Percentiles rank a stretch among this genome's conserved stretches.
Conservation (phyloP, 1,140 invertebrate species). For the Aphelenchoides avenae region DNA sequence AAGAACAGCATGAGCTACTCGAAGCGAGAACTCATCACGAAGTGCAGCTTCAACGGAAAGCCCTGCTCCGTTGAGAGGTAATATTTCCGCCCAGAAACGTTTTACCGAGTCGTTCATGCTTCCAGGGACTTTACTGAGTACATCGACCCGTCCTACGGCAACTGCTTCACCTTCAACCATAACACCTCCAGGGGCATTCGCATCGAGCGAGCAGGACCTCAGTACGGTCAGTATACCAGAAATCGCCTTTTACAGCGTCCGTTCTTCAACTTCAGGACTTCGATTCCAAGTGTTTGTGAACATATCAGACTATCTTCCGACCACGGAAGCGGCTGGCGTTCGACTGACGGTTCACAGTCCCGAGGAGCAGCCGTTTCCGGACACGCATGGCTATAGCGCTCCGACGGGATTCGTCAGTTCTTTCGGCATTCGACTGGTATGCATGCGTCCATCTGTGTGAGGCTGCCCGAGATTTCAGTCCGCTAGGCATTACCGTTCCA, state of each 20-base stretch:
- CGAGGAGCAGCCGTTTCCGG: slow-evolving; percentile 51
- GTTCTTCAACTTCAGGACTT: slow-evolving; percentile 49
- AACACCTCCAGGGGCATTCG: slow-evolving; percentile 49
- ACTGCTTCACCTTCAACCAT: slow-evolving; percentile 58
- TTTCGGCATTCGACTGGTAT: slow-evolving; percentile 53
- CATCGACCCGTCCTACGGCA: slow-evolving; percentile 53
- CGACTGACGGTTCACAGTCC: slow-evolving; percentile 54
- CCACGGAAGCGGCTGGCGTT: slow-evolving; percentile 56
- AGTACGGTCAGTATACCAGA: slow-evolving; percentile 40
- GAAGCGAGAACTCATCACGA: slow-evolving; percentile 58
- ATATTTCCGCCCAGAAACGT: not conserved
- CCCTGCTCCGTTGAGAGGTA: slow-evolving; percentile 54
- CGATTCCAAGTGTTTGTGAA: slow-evolving; percentile 59
- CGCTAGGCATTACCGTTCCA: too few species aligned
- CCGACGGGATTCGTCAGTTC: slow-evolving; percentile 58
- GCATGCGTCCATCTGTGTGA: too few species aligned
- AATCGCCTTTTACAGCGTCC: too few species aligned
- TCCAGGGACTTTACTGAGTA: slow-evolving; percentile 55
- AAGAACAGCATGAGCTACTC: slow-evolving; percentile 49
- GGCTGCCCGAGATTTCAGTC: too few species aligned
- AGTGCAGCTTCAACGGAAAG: slow-evolving; percentile 57
- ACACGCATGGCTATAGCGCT: slow-evolving; percentile 54
- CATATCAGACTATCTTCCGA: slow-evolving; percentile 56
- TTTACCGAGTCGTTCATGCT: not conserved
- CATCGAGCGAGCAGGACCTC: slow-evolving; percentile 51